Evolutionary conservation across 2,113 vertebrate genomes (phyloP), one percentile per base, ranked within the genome.

Genomic region (Damaliscus lunatus): DNA sequence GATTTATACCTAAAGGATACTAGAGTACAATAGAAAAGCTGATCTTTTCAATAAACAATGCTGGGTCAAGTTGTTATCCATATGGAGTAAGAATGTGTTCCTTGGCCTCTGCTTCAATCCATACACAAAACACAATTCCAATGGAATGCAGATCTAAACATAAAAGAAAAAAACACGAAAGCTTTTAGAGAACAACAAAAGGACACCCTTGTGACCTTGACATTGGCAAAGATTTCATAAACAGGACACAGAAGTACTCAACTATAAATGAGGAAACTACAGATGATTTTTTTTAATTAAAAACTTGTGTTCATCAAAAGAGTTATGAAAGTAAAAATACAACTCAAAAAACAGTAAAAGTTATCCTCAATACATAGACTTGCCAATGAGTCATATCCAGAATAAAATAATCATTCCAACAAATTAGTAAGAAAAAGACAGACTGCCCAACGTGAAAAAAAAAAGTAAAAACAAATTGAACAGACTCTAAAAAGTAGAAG

Each of bases 31-130:
- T 46, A 88, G 77, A 52, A 88, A 96, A 71, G 67, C 71, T 40
- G 19, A 19, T 52, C 55, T 94, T 95, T 90, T 83, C 57, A 33
- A 94, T 92, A 92, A 97, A 71, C 93, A 96, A 36, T 48, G n/a
- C 60, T 59, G 8, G 11, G 46, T 67, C 48, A 74, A 84, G 64
- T 95, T 97, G 52, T 71, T 94, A 90, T 64, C 81, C 77, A 87
- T 57, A 82, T 36, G 40, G 48, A 94, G 59, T 74, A 7, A 4
- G 59, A 85, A 82, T 64, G 25, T 80, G 2, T 88, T 23, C 33
- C 74, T 92, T 67, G 77, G 40, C 19, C 17, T 25, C 23, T 10
- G 62, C 78, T 90, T 82, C 17, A 14, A 17, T 90, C 60, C 62
- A 36, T 83, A 62, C 25, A 59, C 27, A 59, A 96, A 96, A 52